Percentiles rank a stretch among this genome's conserved stretches.
Evolutionary conservation across 2,113 vertebrate genomes (phyloP).

Genomic region (Rousettus leschenaultii): DNA sequence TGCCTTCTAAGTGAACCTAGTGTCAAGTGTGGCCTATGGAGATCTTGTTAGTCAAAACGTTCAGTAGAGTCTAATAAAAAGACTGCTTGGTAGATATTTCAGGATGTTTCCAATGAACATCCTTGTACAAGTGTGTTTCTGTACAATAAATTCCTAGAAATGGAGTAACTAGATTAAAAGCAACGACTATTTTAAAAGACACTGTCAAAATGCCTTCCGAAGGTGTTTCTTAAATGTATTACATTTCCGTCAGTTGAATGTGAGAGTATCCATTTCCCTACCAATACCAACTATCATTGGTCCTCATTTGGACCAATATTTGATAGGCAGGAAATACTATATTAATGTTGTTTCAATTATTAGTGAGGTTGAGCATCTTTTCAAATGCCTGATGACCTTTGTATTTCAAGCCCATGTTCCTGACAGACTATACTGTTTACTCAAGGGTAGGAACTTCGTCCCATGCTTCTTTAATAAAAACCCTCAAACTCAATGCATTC

Average conservation of each 20-base stretch:
- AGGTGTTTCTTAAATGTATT: not conserved
- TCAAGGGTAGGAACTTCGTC: not conserved
- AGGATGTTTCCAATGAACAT: not conserved
- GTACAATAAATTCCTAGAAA: not conserved
- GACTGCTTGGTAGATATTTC: not conserved
- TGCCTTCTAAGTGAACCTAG: not conserved
- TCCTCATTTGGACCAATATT: not conserved
- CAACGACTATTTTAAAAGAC: not conserved
- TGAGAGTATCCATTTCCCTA: not conserved
- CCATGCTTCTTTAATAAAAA: not conserved
- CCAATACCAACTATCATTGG: not conserved
- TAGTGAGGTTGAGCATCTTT: not conserved
- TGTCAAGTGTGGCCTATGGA: not conserved
- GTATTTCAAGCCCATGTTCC: not conserved
- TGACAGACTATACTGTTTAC: not conserved
- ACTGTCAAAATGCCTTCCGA: not conserved
- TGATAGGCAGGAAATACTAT: not conserved
- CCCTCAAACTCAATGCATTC: not conserved
- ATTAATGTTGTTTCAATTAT: not conserved
- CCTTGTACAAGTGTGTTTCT: not conserved
- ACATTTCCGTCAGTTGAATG: not conserved
- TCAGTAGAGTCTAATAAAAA: not conserved
- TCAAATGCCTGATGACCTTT: not conserved
- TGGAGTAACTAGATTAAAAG: conserved; percentile 1
- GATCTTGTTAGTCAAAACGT: not conserved